Conservation (phyloP, 2,113 vertebrate genomes). For the Lampris megalopsis region DNA sequence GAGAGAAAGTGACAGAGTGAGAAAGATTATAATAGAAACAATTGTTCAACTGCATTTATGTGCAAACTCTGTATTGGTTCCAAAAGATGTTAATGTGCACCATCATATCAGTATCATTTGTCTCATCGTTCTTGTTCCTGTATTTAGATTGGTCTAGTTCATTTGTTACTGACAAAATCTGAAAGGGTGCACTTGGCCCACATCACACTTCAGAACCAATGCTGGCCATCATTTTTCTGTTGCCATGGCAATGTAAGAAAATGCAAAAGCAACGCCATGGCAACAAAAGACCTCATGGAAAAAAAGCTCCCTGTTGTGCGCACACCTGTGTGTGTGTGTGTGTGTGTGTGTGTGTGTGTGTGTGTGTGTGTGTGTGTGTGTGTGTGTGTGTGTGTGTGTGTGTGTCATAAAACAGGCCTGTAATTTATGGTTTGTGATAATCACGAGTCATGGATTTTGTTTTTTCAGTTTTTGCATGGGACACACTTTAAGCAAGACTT, state of each 20-base stretch:
- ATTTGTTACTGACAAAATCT: neutral
- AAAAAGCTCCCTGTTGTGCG: slow-evolving; percentile 38
- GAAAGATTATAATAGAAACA: too few relatives aligned
- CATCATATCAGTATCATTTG: too few relatives aligned
- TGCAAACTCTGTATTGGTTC: too few relatives aligned
- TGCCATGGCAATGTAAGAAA: slow-evolving; percentile 77
- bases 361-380: slow-evolving; percentile 16
- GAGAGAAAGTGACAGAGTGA: too few relatives aligned
- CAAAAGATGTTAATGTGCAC: too few relatives aligned
- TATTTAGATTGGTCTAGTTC: too few relatives aligned
- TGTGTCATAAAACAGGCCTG: neutral
- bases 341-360: slow-evolving; percentile 12
- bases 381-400: neutral
- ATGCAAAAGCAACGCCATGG: slow-evolving; percentile 66
- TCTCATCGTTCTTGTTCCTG: too few relatives aligned
- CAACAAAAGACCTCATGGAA: slow-evolving; percentile 69
- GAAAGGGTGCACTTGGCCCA: slow-evolving; percentile 55
- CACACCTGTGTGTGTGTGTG: slow-evolving; percentile 35
- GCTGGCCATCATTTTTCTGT: slow-evolving; percentile 68
- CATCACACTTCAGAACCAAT: slow-evolving; percentile 49
- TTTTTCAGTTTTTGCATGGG: neutral
- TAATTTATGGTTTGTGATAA: neutral
- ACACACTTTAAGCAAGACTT: neutral
- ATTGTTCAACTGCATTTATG: too few relatives aligned
- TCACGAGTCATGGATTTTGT: neutral